phyloP scores from a whole-genome alignment of 2,113 vertebrate genomes.

The Trachemys scripta region DNA sequence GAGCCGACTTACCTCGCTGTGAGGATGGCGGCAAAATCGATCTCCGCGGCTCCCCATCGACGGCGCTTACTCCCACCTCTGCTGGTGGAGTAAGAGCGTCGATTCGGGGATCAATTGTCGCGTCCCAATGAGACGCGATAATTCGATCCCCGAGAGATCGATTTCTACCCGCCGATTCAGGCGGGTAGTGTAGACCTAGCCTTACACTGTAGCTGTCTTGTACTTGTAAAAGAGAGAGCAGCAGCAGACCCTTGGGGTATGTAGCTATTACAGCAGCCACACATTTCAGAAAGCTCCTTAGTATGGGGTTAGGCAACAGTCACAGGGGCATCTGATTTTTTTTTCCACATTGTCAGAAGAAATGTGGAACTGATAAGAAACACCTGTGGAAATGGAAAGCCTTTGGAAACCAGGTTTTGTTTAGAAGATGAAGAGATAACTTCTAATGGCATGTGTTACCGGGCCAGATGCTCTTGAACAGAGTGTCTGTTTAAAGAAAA shows the following conservation, averaged over 20 bases:
- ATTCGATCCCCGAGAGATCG: no score
- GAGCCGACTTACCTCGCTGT: no score
- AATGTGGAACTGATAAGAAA: constrained; percentile 62
- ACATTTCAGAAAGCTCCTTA: constrained; percentile 46
- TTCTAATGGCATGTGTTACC: constrained; percentile 48
- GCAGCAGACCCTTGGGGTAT: constrained; percentile 52
- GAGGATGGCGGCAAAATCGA: no score
- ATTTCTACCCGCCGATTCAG: no score
- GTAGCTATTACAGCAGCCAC: constrained; percentile 59
- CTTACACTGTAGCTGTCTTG: neutral
- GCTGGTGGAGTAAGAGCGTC: no score
- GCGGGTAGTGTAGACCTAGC: no score
- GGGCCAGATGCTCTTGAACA: constrained; percentile 38
- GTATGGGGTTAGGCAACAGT: constrained; percentile 47
- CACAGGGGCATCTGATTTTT: constrained; percentile 36
- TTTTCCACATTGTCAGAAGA: constrained; percentile 41
- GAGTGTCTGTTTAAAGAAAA: neutral
- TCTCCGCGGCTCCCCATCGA: no score
- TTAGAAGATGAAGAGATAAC: constrained; percentile 59
- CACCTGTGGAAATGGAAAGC: constrained; percentile 52
- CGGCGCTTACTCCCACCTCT: no score
- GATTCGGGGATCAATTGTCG: no score
- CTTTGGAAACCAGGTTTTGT: constrained; percentile 39
- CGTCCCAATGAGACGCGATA: no score
- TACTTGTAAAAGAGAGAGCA: constrained; percentile 38